A percentile compares a stretch with the other conserved stretches of the same genome.
These are phyloP conservation scores for Ophion costatus DNA, from an alignment of 2,888 invertebrate species.

Conservation along the genomic window DNA sequence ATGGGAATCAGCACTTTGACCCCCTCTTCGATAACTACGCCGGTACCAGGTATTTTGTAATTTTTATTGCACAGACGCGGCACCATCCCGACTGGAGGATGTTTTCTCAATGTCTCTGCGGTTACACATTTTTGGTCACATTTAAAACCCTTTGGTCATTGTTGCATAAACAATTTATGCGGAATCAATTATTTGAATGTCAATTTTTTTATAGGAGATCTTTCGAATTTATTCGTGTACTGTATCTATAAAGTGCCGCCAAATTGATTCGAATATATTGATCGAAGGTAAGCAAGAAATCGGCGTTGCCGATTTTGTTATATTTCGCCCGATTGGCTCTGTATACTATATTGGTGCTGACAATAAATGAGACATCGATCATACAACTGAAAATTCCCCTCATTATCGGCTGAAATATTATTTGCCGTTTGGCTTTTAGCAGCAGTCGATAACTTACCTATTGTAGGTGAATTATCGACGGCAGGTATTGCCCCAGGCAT, in stretches of 20 bases:
- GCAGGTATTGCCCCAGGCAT: too few species aligned
- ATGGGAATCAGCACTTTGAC: conserved; percentile 78
- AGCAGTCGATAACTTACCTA: background rate
- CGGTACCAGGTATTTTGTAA: conserved; percentile 81
- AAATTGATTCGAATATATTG: background rate
- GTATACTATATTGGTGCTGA: too few species aligned
- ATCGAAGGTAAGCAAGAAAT: background rate
- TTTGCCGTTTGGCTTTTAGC: too few species aligned
- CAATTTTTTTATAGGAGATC: too few species aligned
- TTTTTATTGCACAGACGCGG: conserved; percentile 79
- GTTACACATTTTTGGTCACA: background rate
- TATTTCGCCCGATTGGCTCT: too few species aligned
- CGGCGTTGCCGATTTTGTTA: too few species aligned
- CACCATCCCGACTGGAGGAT: conserved; percentile 83
- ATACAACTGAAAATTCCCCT: too few species aligned
- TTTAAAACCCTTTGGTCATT: background rate
- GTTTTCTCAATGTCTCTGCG: conserved; percentile 84
- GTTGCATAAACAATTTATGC: background rate
- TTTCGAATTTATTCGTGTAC: too few species aligned
- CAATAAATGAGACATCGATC: too few species aligned
- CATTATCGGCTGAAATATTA: too few species aligned
- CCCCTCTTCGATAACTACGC: conserved; percentile 80
- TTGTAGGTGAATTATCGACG: too few species aligned
- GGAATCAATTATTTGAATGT: background rate
- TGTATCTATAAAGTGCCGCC: background rate